Percentiles rank a stretch among this genome's conserved stretches.
These are phyloP conservation scores for Poeciliopsis paucimaculata DNA, from an alignment of 2,797 vertebrate genomes.

Conservation along the genomic window DNA sequence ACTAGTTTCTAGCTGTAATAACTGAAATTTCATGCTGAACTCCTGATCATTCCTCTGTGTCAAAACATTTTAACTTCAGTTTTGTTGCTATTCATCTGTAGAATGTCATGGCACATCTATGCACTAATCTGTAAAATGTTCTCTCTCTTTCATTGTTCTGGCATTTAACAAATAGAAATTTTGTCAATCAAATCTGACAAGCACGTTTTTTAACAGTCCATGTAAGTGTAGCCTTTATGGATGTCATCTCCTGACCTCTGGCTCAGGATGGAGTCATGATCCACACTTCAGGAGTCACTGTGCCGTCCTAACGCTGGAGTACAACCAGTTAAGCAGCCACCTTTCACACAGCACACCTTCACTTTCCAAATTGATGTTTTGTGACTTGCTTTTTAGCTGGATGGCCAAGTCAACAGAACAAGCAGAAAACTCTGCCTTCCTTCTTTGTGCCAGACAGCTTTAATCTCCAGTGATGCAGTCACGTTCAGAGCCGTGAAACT, in stretches of 20 bases:
- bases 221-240: not conserved
- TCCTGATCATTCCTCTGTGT: not conserved
- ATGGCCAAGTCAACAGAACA: slow-evolving; percentile 27
- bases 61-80: not conserved
- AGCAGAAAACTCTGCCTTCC: slow-evolving; percentile 18
- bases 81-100: not conserved
- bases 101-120: not conserved
- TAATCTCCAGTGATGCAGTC: slow-evolving; percentile 63
- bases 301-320: not conserved
- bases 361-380: slow-evolving; percentile 29
- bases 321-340: not conserved
- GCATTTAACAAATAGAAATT: not conserved
- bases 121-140: not conserved
- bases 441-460: slow-evolving; percentile 46
- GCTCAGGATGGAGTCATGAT: not conserved
- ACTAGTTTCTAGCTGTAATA: not conserved
- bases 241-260: not conserved
- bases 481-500: slow-evolving; percentile 58
- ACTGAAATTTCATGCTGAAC: not conserved
- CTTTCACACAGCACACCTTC: not conserved
- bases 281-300: not conserved
- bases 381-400: slow-evolving; percentile 26
- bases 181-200: not conserved
- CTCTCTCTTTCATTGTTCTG: not conserved
- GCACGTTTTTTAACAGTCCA: too few species aligned